Evolutionary conservation across 2,797 vertebrate genomes (phyloP).

Genomic region (Anniella stebbinsi): DNA sequence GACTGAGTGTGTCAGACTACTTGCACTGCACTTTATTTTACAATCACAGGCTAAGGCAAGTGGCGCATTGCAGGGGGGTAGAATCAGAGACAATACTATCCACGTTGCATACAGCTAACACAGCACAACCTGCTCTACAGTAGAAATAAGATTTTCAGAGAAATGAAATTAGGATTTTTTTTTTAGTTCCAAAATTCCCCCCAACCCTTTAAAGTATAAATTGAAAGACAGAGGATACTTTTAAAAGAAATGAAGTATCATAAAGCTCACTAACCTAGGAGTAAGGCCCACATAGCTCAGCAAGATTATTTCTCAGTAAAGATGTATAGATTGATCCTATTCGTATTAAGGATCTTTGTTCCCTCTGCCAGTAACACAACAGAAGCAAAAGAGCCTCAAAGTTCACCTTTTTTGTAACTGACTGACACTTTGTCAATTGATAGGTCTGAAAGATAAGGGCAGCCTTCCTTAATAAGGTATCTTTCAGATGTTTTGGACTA

Average conservation of each 20-base stretch:
- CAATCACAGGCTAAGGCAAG: not conserved
- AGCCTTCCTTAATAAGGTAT: not conserved
- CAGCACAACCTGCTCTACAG: not conserved
- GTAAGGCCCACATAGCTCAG: not conserved
- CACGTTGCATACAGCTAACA: not conserved
- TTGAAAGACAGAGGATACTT: not conserved
- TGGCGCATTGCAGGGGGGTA: not conserved
- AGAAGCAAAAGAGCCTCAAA: not conserved
- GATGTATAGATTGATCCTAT: too few relatives aligned
- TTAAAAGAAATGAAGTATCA: not conserved
- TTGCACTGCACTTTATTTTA: not conserved
- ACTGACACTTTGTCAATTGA: not conserved
- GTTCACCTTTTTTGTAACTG: not conserved
- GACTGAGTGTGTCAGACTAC: not conserved
- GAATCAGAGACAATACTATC: not conserved
- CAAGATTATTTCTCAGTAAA: not conserved
- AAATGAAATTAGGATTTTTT: not conserved
- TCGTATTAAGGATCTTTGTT: not conserved
- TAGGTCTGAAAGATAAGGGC: too few relatives aligned
- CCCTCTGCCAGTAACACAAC: not conserved
- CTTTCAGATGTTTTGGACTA: too few relatives aligned
- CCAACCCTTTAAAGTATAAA: not conserved
- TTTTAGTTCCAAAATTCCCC: not conserved
- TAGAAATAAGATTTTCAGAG: not conserved
- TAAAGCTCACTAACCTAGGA: not conserved